Evolutionary conservation across 2,797 vertebrate species (phyloP).

Genomic region (Vultur gryphus): DNA sequence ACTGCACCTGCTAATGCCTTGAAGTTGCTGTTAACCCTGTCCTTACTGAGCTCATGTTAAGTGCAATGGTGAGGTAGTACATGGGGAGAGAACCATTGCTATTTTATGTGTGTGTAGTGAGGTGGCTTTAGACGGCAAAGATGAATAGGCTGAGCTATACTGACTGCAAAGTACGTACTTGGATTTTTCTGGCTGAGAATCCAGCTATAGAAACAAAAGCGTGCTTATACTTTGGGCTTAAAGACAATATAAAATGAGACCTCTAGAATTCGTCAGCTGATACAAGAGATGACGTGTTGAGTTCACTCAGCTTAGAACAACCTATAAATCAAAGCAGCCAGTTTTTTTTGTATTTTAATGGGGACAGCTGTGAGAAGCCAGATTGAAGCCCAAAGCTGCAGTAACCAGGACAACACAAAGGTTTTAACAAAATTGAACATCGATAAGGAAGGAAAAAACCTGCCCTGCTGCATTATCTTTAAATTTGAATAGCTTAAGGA

Average conservation of each 20-base stretch:
- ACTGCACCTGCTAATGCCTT: background rate
- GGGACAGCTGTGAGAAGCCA: background rate
- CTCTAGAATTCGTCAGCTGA: background rate
- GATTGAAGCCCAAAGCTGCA: background rate
- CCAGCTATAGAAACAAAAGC: background rate
- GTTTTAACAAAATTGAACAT: constrained; percentile 2
- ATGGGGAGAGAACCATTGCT: background rate
- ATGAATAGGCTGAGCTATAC: background rate
- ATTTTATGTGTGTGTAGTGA: background rate
- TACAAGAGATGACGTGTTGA: background rate
- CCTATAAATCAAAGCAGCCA: background rate
- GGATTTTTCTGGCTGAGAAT: background rate
- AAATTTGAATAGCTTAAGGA: background rate
- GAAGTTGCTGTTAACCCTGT: background rate
- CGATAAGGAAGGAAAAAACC: background rate
- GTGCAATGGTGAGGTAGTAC: too few species aligned
- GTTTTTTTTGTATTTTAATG: background rate
- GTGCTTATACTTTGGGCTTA: background rate
- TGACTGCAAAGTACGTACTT: background rate
- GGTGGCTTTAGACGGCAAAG: background rate
- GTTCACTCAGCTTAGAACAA: background rate
- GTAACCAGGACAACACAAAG: constrained; percentile 33
- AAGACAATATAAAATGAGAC: background rate
- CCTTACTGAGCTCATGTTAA: background rate
- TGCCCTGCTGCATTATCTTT: background rate